Percentiles rank a stretch among this genome's conserved stretches.
Conservation (phyloP, 2,113 vertebrate species). For the Ammodytes marinus region DNA sequence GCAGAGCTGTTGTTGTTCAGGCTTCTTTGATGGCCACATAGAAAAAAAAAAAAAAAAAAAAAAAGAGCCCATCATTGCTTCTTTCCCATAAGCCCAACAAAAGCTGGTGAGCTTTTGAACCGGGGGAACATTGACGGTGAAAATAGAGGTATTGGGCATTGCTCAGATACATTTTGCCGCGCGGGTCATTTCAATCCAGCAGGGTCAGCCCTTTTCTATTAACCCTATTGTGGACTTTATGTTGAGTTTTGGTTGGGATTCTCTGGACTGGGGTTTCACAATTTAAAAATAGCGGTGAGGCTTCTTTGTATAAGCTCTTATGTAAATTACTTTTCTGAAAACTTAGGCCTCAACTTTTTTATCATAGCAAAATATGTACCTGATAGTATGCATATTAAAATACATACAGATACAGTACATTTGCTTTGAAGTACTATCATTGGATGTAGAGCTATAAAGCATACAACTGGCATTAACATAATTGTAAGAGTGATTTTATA, state of each 20-base stretch:
- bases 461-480: not conserved
- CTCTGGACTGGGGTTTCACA: conserved; percentile 22
- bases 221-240: conserved; percentile 60
- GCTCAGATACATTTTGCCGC: conserved; percentile 41
- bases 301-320: not conserved
- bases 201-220: conserved; percentile 60
- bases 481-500: not conserved
- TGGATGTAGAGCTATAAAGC: not conserved
- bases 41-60: not conserved
- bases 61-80: not conserved
- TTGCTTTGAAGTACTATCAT: not conserved
- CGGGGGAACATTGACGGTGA: conserved; percentile 24
- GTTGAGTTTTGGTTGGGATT: conserved; percentile 25
- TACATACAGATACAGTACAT: not conserved
- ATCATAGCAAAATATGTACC: not conserved
- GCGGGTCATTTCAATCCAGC: conserved; percentile 64
- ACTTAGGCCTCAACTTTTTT: not conserved
- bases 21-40: not conserved
- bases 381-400: not conserved
- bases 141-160: conserved; percentile 42
- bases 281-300: conserved; percentile 25
- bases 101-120: conserved; percentile 18
- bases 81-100: conserved; percentile 27
- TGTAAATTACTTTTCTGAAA: conserved; percentile 21
- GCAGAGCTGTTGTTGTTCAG: conserved; percentile 4